Conservation (phyloP, 2,113 vertebrate species). For the Trachemys scripta region DNA sequence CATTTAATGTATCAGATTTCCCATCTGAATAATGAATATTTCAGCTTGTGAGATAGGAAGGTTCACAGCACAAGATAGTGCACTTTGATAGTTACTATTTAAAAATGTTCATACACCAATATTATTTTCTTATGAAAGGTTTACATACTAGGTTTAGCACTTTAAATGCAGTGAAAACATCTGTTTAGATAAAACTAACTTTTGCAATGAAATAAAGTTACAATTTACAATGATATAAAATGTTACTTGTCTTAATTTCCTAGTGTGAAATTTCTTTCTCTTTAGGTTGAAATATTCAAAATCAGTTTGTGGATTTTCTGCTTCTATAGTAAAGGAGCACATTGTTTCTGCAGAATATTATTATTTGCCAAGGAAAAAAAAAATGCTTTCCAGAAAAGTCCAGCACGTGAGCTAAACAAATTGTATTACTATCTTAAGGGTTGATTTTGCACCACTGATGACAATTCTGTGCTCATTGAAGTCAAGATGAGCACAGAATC, state of each 20-base stretch:
- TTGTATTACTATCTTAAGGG: no score
- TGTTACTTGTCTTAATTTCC: background rate
- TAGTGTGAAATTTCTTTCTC: background rate
- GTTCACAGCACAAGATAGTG: no score
- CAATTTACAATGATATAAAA: background rate
- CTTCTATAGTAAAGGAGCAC: background rate
- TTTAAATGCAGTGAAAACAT: no score
- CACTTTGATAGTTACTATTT: background rate
- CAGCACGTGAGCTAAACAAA: no score
- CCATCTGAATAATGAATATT: background rate
- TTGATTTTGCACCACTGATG: no score
- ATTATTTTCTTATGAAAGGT: background rate
- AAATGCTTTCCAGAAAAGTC: no score
- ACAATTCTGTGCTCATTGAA: no score
- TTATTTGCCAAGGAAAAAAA: background rate
- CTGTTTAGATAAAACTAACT: background rate
- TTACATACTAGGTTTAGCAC: background rate
- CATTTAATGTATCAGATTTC: background rate
- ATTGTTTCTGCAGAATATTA: background rate
- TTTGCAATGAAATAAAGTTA: background rate
- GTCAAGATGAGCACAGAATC: background rate
- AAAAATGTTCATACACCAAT: background rate
- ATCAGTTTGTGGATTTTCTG: background rate
- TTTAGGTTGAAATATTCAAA: background rate
- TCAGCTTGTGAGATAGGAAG: background rate